Evolutionary conservation across 2,888 invertebrate genomes (phyloP).

Genomic region (Leptodirus hochenwartii): DNA sequence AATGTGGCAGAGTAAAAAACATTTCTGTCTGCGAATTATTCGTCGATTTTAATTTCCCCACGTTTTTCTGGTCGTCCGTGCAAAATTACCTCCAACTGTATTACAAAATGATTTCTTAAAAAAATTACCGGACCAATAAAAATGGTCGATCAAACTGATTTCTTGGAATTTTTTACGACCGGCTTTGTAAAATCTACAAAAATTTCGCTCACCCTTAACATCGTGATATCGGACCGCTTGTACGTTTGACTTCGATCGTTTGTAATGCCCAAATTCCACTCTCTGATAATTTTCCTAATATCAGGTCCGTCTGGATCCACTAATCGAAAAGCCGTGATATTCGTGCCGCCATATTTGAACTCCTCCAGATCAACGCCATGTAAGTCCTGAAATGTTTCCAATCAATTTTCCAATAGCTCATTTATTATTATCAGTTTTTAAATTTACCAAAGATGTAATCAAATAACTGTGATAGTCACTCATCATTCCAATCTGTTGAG

Average conservation of each 20-base stretch:
- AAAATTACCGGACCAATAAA: too few species aligned
- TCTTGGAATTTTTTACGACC: too few species aligned
- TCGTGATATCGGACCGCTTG: conserved; percentile 14
- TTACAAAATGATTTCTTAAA: too few species aligned
- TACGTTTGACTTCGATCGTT: conserved; percentile 13
- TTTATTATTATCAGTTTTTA: conserved; percentile 5
- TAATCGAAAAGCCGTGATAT: conserved; percentile 82
- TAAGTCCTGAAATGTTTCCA: conserved; percentile 62
- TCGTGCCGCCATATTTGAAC: conserved; percentile 88
- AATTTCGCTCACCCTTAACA: too few species aligned
- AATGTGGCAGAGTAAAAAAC: too few species aligned
- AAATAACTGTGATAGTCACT: conserved; percentile 89
- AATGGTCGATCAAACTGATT: too few species aligned
- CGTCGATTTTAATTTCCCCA: too few species aligned
- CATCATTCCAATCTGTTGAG: conserved; percentile 94
- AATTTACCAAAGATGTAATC: conserved; percentile 70
- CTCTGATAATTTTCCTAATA: conserved; percentile 34
- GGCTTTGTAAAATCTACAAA: too few species aligned
- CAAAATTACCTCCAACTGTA: too few species aligned
- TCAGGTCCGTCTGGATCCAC: conserved; percentile 71
- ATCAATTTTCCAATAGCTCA: not conserved
- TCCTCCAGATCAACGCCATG: conserved; percentile 84
- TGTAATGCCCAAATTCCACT: conserved; percentile 16
- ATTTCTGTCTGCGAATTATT: too few species aligned
- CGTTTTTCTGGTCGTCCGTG: too few species aligned